These are phyloP conservation scores for Mimas tiliae DNA, from an alignment of 2,888 invertebrate genomes.

Conservation along the genomic window DNA sequence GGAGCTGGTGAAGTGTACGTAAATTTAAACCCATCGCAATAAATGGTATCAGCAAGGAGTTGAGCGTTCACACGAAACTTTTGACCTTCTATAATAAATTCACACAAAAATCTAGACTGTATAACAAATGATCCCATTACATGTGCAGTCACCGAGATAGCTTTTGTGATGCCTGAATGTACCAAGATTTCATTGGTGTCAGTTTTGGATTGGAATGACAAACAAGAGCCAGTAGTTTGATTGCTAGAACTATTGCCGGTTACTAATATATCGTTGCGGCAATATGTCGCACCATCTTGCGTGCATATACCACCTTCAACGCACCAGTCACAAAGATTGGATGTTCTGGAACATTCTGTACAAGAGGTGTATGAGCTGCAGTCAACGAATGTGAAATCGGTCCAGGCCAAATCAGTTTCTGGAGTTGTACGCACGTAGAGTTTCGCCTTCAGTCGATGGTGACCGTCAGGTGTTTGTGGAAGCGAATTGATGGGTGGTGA, in stretches of 20 bases:
- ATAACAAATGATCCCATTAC: conserved; percentile 98
- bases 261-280: conserved; percentile 96
- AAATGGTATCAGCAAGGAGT: conserved; percentile 95
- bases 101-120: conserved; percentile 96
- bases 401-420: conserved; percentile 97
- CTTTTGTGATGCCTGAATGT: conserved; percentile 95
- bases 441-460: conserved; percentile 97
- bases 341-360: conserved; percentile 97
- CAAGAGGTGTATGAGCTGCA: conserved; percentile 98
- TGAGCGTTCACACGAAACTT: conserved; percentile 96
- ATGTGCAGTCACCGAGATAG: conserved; percentile 96
- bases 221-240: conserved; percentile 97
- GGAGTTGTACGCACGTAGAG: conserved; percentile 95
- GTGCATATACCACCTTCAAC: conserved; percentile 98
- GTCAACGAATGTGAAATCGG: conserved; percentile 99
- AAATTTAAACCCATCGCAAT: conserved; percentile 97
- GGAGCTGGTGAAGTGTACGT: conserved; percentile 95
- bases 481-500: conserved; percentile 97
- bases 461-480: conserved; percentile 95
- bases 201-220: conserved; percentile 95
- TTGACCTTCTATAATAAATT: conserved; percentile 97
- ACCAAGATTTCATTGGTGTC: conserved; percentile 96
- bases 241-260: conserved; percentile 97
- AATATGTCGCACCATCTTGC: conserved; percentile 97
- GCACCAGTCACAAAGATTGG: conserved; percentile 99